A percentile compares a stretch with the other conserved stretches of the same genome.
phyloP scores from a whole-genome alignment of 2,888 invertebrate genomes.

The Ennomos erosarius region DNA sequence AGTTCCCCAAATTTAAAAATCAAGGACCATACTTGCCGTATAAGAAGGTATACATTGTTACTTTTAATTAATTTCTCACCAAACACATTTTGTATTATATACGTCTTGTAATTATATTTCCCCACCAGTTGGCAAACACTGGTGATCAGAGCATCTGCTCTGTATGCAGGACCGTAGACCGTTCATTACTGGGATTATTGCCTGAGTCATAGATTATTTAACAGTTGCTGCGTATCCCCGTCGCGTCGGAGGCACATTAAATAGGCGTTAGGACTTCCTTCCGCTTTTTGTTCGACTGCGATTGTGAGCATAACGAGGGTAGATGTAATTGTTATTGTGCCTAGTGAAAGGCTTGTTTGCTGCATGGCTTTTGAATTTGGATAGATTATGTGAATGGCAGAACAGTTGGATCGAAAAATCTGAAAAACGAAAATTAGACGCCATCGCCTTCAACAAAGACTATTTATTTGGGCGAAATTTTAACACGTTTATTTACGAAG shows the following conservation, averaged over 20 bases:
- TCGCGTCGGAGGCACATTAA: slow-evolving; percentile 70
- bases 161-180: slow-evolving; percentile 69
- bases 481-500: too few species aligned
- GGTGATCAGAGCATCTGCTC: slow-evolving; percentile 75
- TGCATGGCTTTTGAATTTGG: slow-evolving; percentile 9
- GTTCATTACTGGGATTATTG: slow-evolving; percentile 79
- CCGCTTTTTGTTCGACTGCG: slow-evolving; percentile 57
- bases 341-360: slow-evolving; percentile 20
- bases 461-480: too few species aligned
- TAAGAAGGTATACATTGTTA: too few species aligned
- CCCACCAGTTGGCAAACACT: slow-evolving; percentile 65
- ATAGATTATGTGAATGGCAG: not conserved
- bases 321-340: slow-evolving; percentile 25
- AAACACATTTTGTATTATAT: slow-evolving; percentile 13
- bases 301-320: slow-evolving; percentile 17
- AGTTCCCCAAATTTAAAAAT: too few species aligned
- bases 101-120: slow-evolving; percentile 64
- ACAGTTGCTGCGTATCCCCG: slow-evolving; percentile 15
- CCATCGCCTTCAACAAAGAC: too few species aligned
- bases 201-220: slow-evolving; percentile 31
- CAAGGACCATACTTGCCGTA: too few species aligned
- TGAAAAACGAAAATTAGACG: not conserved
- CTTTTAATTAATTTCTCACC: too few species aligned
- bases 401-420: not conserved
- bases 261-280: slow-evolving; percentile 72